Evolutionary conservation across 1,140 invertebrate genomes (phyloP).

Genomic region (Bathynomus jamesi): DNA sequence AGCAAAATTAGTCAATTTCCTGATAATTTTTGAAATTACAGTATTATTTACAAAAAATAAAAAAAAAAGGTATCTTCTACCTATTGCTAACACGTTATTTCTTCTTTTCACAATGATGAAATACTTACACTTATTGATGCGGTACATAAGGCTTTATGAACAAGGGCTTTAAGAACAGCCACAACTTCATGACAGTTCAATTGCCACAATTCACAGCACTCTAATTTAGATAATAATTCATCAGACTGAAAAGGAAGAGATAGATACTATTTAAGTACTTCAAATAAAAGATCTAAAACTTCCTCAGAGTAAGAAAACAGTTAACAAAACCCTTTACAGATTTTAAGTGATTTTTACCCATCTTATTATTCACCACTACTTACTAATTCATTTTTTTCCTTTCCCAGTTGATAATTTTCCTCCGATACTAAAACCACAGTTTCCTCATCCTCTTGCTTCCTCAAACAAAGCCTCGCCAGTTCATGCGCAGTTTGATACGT

Average conservation of each 20-base stretch:
- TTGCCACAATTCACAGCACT: background rate
- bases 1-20: no score
- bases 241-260: background rate
- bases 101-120: no score
- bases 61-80: no score
- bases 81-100: no score
- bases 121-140: background rate
- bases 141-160: background rate
- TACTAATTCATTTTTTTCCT: background rate
- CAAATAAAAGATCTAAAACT: no score
- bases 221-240: background rate
- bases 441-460: constrained; percentile 11
- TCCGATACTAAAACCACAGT: constrained; percentile 4
- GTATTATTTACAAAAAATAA: no score
- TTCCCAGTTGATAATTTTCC: background rate
- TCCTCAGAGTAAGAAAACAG: no score
- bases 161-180: background rate
- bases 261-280: no score
- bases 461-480: constrained; percentile 13
- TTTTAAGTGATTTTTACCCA: no score
- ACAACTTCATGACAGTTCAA: background rate
- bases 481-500: constrained; percentile 14
- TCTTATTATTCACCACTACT: no score
- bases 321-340: no score
- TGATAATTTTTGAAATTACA: no score